A percentile compares a stretch with the other conserved stretches of the same genome.
Evolutionary conservation across 2,113 vertebrate genomes (phyloP).

Genomic region (Thamnaconus septentrionalis): DNA sequence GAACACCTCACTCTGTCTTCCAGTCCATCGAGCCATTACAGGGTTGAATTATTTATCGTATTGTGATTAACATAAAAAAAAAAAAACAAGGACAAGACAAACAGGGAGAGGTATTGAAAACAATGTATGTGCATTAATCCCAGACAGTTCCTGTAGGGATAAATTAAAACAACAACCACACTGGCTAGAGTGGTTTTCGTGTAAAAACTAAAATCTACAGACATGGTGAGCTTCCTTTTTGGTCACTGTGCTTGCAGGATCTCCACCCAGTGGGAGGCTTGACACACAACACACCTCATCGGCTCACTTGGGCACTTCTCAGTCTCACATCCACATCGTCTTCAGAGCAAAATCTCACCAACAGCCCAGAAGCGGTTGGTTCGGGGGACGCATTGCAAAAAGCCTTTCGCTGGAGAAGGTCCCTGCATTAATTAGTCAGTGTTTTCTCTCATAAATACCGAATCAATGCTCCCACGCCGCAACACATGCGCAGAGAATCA

Average conservation of each 20-base stretch:
- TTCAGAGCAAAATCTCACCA: conserved; percentile 2
- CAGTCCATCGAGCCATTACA: neutral
- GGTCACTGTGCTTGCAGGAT: conserved; percentile 5
- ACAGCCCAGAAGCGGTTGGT: neutral
- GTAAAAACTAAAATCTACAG: conserved; percentile 15
- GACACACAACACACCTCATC: neutral
- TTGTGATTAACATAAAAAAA: conserved; percentile 1
- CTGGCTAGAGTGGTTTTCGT: too few species aligned
- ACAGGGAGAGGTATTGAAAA: too few species aligned
- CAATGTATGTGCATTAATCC: too few species aligned
- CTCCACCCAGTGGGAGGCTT: conserved; percentile 31
- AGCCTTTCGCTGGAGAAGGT: conserved; percentile 4
- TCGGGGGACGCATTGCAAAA: conserved; percentile 14
- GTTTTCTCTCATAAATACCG: conserved; percentile 32
- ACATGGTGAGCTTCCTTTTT: conserved; percentile 20
- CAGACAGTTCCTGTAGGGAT: too few species aligned
- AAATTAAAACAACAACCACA: too few species aligned
- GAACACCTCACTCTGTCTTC: neutral
- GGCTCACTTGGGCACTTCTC: conserved; percentile 13
- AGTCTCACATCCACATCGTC: neutral
- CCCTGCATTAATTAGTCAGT: conserved; percentile 6
- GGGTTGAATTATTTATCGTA: neutral
- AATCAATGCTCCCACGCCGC: conserved; percentile 28
- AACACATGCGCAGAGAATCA: conserved; percentile 46
- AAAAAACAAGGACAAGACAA: too few species aligned